Evolutionary conservation across 2,113 vertebrate species (phyloP).

Genomic region (Poeciliopsis occidentalis): DNA sequence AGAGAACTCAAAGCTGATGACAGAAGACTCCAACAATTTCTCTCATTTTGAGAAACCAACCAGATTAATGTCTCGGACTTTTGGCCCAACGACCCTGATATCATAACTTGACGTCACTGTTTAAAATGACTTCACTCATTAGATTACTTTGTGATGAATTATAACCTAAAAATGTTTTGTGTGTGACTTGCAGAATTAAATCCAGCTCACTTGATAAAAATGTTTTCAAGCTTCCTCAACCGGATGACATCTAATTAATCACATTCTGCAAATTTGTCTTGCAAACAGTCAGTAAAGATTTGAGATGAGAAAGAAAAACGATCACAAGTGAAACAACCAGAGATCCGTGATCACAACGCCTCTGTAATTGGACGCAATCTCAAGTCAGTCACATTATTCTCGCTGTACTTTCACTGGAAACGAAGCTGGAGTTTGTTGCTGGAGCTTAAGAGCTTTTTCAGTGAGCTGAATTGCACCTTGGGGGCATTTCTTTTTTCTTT

Average conservation of each 20-base stretch:
- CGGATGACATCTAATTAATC: conserved; percentile 37
- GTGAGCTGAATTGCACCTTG: conserved; percentile 24
- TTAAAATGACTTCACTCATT: too few relatives aligned
- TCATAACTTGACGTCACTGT: too few relatives aligned
- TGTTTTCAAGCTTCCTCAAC: not conserved
- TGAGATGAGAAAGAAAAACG: conserved; percentile 12
- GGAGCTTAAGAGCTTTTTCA: conserved; percentile 36
- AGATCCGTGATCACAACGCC: conserved; percentile 38
- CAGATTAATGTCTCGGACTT: not conserved
- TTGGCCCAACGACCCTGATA: not conserved
- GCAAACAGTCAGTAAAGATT: conserved; percentile 17
- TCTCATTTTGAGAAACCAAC: not conserved
- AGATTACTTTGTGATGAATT: not conserved
- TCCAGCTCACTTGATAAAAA: conserved; percentile 18
- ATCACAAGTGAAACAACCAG: not conserved
- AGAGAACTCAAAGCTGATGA: not conserved
- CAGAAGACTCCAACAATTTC: not conserved
- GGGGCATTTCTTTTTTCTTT: conserved; percentile 1
- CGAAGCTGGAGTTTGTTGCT: conserved; percentile 1
- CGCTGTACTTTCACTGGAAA: not conserved
- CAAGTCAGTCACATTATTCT: conserved; percentile 44
- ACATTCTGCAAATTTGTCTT: conserved; percentile 29
- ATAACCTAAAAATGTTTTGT: not conserved
- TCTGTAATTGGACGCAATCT: conserved; percentile 54
- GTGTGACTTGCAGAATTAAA: not conserved